Percentiles rank a stretch among this genome's conserved stretches.
phyloP scores from a whole-genome alignment of 2,113 vertebrate genomes.

The Uria lomvia region DNA sequence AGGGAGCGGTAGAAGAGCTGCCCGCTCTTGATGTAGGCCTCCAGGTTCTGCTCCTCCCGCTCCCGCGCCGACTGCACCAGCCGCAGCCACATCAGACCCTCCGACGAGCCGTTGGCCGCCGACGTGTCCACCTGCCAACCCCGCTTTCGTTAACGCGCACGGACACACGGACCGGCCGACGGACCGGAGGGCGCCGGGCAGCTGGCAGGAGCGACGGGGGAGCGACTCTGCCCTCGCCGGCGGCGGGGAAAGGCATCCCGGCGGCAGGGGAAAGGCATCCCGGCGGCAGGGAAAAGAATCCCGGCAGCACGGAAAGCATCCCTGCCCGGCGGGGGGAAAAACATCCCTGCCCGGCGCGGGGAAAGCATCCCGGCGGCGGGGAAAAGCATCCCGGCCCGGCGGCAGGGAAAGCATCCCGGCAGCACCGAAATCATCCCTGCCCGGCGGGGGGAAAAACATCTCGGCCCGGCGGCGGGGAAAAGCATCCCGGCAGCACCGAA shows the following conservation, averaged over 20 bases:
- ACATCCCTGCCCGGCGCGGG: no score
- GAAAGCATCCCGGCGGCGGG: no score
- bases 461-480: no score
- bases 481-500: neutral
- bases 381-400: neutral
- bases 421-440: no score
- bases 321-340: no score
- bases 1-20: constrained; percentile 96
- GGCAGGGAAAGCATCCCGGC: neutral
- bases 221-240: neutral
- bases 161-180: neutral
- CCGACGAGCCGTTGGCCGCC: constrained; percentile 89
- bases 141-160: neutral
- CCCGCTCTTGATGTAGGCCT: constrained; percentile 97
- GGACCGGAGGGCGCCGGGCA: neutral
- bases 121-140: constrained; percentile 91
- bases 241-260: neutral
- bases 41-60: constrained; percentile 94
- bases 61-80: constrained; percentile 94
- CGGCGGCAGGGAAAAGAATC: neutral
- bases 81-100: constrained; percentile 95
- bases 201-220: neutral
- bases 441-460: no score
- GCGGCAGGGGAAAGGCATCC: neutral
- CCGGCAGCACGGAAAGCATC: no score